These are phyloP conservation scores for Tichodroma muraria DNA, from an alignment of 2,113 vertebrate genomes.

Conservation along the genomic window DNA sequence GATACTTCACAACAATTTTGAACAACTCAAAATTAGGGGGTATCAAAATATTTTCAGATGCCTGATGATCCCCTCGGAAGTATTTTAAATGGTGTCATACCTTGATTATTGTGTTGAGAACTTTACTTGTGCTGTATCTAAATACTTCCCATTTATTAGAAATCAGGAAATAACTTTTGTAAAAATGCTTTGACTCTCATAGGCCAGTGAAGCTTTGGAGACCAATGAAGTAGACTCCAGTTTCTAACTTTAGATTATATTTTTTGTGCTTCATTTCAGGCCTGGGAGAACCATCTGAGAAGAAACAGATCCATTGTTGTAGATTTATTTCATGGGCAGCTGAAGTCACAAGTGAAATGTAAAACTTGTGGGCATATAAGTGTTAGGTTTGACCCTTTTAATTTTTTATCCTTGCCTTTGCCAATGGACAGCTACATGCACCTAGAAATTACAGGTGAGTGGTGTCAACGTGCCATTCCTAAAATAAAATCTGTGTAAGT, in stretches of 20 bases:
- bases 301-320: constrained; percentile 97
- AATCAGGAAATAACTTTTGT: background rate
- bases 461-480: background rate
- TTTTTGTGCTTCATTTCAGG: constrained; percentile 69
- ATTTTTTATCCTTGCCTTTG: constrained; percentile 95
- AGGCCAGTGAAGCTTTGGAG: background rate
- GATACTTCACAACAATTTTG: background rate
- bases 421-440: constrained; percentile 99
- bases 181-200: background rate
- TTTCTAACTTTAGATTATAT: background rate
- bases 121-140: background rate
- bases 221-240: background rate
- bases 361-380: constrained; percentile 98
- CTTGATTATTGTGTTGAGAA: background rate
- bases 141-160: background rate
- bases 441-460: constrained; percentile 94
- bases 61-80: background rate
- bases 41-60: background rate
- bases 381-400: constrained; percentile 96
- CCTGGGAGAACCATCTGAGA: constrained; percentile 97
- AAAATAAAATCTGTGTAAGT: background rate
- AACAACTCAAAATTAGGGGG: background rate
- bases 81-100: background rate
- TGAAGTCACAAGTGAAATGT: constrained; percentile 97
- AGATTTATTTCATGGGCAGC: constrained; percentile 96